These are phyloP conservation scores for Pelagia noctiluca DNA, from an alignment of 30 jellyfish, hydroid and myxozoan genomes.

Conservation along the genomic window DNA sequence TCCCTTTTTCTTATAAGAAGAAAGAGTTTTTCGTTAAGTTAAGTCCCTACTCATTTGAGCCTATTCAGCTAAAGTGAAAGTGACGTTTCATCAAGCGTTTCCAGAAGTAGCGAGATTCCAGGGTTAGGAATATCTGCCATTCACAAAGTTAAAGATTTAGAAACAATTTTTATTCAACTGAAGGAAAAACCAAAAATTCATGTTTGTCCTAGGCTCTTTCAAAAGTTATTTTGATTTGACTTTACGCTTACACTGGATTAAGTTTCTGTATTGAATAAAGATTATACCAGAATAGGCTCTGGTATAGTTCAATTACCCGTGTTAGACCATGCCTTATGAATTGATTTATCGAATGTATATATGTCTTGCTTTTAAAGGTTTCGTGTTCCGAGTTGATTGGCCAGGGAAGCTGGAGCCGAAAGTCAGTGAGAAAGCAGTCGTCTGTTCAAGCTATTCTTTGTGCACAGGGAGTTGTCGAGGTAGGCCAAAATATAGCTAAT, in stretches of 20 bases:
- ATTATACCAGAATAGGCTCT: background rate
- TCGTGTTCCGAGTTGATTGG: conserved; percentile 57
- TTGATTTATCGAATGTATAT: background rate
- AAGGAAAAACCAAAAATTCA: no score
- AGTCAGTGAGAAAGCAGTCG: conserved; percentile 55
- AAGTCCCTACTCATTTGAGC: background rate
- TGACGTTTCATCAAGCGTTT: no score
- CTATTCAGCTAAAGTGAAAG: no score
- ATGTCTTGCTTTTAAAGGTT: conserved; percentile 9
- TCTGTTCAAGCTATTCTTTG: conserved; percentile 55
- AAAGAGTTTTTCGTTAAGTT: background rate
- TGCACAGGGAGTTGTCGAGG: conserved; percentile 68
- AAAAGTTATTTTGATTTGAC: background rate
- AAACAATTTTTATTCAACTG: no score
- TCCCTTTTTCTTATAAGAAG: no score
- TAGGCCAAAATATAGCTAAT: background rate
- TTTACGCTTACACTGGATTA: background rate
- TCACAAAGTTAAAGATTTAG: no score
- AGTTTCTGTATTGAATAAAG: background rate
- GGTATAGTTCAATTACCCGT: background rate
- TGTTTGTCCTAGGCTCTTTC: no score
- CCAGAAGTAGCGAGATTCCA: no score
- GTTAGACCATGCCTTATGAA: no score
- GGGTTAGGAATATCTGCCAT: no score
- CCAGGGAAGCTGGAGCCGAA: conserved; percentile 54